Base-by-base conservation (phyloP, 2,888 invertebrate species). In the Colostygia pectinataria region DNA sequence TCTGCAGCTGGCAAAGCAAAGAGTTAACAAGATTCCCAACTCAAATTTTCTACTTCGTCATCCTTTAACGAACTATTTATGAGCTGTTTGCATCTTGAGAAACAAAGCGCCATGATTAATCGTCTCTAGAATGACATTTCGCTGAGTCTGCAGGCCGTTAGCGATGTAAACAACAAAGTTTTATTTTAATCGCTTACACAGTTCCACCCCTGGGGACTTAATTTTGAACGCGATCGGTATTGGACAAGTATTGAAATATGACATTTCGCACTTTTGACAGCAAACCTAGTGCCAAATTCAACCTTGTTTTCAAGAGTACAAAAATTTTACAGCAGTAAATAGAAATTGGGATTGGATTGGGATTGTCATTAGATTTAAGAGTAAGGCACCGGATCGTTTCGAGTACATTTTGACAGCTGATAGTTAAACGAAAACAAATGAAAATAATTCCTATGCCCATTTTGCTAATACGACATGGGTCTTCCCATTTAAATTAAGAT, bases 71-170 rank as follows among this genome's bases (percentile, higher is more conserved):
- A 71, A 76, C 70, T 72, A 73, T 74, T 77, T 73, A 72, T 67
- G 66, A 69, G 65, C 56, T 68, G 65, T 77, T 79, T 75, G 77
- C 71, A 75, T 74, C 69, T 64, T 65, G 44, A 59, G 60, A 61
- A 70, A 78, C 76, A 73, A 74, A 70, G 66, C 68, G 57, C 53
- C 51, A 55, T 80, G 83, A 85, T 84, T 81, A 80, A 85, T 83
- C 62, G 71, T 69, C 54, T 51, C 40, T 44, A 47, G 60, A 72
- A 76, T 75, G 76, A 76, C 76, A 76, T 74, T 64, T 68, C 55
- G 61, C 65, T 53, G 60, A 69, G 71, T 73, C 66, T 60, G 61
- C 56, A 53, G 57, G 49, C 48, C 33, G 14, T 28, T 20, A 12
- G 37, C 42, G 45, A 48, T 68, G 74, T 76, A 76, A 79, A 80